Evolutionary conservation across 2,888 invertebrate species (phyloP).

Genomic region (Lucinisca nassula): DNA sequence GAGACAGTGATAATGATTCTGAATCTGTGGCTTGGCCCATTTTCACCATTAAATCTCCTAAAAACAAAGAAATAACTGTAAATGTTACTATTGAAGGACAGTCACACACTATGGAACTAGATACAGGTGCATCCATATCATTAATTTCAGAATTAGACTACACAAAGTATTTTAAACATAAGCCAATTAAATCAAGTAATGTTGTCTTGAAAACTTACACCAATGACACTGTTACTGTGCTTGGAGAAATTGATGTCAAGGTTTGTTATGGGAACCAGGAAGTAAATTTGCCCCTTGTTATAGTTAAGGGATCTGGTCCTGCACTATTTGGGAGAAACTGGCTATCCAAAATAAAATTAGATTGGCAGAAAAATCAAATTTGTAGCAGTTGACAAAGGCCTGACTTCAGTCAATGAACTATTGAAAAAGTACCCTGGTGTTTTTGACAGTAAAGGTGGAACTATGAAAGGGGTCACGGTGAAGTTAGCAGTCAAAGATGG

Average conservation of each 20-base stretch:
- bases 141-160: conserved; percentile 23
- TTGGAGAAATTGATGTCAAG: conserved; percentile 7
- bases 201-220: conserved; percentile 32
- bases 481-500: neutral
- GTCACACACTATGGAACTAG: conserved; percentile 39
- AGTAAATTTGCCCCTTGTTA: neutral
- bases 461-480: neutral
- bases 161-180: neutral
- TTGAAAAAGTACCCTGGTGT: neutral
- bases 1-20: neutral
- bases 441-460: neutral
- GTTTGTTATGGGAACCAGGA: neutral
- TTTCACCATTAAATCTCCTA: neutral
- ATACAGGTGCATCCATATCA: conserved; percentile 37
- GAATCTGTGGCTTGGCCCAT: neutral
- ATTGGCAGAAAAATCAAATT: conserved; percentile 18
- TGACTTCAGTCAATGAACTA: neutral
- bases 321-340: conserved; percentile 34
- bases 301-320: conserved; percentile 34
- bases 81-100: conserved; percentile 16
- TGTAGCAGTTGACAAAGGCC: neutral
- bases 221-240: neutral
- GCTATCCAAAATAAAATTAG: conserved; percentile 10
- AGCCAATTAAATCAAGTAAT: neutral
- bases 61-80: neutral